Evolutionary conservation across 1,140 invertebrate genomes (phyloP), one percentile per base, ranked within the genome.

Genomic region (Hermetia illucens): DNA sequence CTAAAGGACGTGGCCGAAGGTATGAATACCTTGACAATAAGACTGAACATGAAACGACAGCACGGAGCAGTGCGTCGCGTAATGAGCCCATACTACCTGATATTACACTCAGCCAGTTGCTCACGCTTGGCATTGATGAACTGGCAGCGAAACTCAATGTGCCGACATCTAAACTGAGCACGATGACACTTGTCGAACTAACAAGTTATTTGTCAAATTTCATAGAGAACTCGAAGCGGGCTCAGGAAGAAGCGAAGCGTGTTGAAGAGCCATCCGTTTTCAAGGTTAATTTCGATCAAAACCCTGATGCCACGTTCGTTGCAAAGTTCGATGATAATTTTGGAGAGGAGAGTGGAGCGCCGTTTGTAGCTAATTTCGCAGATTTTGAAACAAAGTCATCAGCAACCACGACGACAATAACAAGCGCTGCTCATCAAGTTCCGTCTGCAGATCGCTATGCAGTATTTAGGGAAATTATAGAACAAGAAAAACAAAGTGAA

Each of bases 181-280:
- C 75, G 40, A 78, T 88, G 74, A 89, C 84, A 0, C 60, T 90
- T 30, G 80, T 83, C 10, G 82, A 89, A 58, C 66, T 89, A 17
- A 87, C 84, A 0, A 73, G 77, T 39, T 82, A 80, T 57, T 64
- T 88, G 6, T 72, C 78, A 2, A 73, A 74, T 19, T 76, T 74
- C 47, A 53, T 77, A 40, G 71, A 71, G 38, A 53, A 62, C 45
- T 52, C 52, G 47, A 65, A 41, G 53, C 57, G 43, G 58, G 59
- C 16, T 49, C 53, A 47, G 47, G 40, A 30, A 12, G 47, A 13
- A 1, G 29, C 35, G 10, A 33, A 46, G 2, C n/a, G 17, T 29
- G 2, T 18, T 13, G 5, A 9, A 4, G 21, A 22, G 6, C 41
- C 52, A 3, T 49, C 63, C 2, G 49, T 67, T 1, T 74, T 73